A percentile compares a stretch with the other conserved stretches of the same genome.
These are phyloP conservation scores for Patagioenas fasciata DNA, from an alignment of 2,113 vertebrate species.

Conservation along the genomic window DNA sequence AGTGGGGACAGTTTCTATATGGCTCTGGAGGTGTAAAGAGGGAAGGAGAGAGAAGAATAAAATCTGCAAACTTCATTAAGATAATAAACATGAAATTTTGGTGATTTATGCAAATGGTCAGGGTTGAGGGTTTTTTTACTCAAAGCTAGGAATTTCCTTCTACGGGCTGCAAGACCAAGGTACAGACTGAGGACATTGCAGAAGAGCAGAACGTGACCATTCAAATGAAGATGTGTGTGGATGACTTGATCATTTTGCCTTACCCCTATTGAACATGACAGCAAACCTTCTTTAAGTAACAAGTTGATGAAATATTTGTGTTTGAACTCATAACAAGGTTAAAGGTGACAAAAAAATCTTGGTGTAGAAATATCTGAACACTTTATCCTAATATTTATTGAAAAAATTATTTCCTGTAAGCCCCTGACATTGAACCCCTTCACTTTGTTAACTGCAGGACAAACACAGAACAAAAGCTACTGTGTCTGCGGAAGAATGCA, in stretches of 20 bases:
- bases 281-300: not conserved
- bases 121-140: not conserved
- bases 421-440: not conserved
- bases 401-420: not conserved
- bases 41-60: not conserved
- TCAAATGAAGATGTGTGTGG: not conserved
- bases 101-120: not conserved
- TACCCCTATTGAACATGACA: not conserved
- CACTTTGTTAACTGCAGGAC: not conserved
- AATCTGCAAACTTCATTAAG: not conserved
- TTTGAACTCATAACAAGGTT: not conserved
- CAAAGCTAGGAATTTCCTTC: not conserved
- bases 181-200: not conserved
- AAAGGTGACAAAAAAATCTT: not conserved
- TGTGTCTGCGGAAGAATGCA: not conserved
- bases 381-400: constrained; percentile 19
- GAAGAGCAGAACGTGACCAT: not conserved
- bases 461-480: not conserved
- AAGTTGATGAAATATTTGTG: not conserved
- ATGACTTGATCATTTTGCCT: not conserved
- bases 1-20: not conserved
- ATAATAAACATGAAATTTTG: not conserved
- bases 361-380: not conserved
- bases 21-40: not conserved
- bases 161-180: not conserved